Conservation (phyloP, 2,113 vertebrate species). For the Anas platyrhynchos region DNA sequence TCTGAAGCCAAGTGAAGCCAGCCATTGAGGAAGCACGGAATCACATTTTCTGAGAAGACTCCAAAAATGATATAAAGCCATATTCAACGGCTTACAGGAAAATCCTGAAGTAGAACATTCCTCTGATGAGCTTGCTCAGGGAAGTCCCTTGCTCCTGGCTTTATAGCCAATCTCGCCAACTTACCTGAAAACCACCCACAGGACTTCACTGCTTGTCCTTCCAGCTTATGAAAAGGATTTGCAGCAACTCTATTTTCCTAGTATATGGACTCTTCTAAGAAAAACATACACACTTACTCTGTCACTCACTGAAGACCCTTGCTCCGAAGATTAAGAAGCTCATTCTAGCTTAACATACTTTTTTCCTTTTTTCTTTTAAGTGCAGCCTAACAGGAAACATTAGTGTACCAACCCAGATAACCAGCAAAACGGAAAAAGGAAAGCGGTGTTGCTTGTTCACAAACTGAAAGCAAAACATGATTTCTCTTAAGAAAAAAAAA, state of each 20-base stretch:
- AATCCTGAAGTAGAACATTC: background rate
- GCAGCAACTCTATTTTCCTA: background rate
- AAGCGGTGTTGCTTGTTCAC: background rate
- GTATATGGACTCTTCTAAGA: background rate
- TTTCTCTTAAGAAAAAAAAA: background rate
- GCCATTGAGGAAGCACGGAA: background rate
- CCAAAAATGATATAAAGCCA: background rate
- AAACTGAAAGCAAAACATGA: background rate
- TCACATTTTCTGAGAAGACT: background rate
- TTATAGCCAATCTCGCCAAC: background rate
- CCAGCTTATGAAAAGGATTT: background rate
- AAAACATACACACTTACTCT: background rate
- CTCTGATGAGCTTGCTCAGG: background rate
- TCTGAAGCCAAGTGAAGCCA: background rate
- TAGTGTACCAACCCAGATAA: background rate
- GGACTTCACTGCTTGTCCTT: background rate
- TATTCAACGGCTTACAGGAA: background rate
- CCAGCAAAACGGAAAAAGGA: background rate
- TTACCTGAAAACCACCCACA: background rate
- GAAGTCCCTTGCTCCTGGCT: background rate
- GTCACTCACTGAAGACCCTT: background rate
- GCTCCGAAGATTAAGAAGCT: background rate
- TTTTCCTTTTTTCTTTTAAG: no score
- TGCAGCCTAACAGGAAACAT: background rate
- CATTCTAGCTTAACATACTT: background rate